Base-by-base conservation (phyloP, 2,888 invertebrate genomes). In the Uloborus plumipes region DNA sequence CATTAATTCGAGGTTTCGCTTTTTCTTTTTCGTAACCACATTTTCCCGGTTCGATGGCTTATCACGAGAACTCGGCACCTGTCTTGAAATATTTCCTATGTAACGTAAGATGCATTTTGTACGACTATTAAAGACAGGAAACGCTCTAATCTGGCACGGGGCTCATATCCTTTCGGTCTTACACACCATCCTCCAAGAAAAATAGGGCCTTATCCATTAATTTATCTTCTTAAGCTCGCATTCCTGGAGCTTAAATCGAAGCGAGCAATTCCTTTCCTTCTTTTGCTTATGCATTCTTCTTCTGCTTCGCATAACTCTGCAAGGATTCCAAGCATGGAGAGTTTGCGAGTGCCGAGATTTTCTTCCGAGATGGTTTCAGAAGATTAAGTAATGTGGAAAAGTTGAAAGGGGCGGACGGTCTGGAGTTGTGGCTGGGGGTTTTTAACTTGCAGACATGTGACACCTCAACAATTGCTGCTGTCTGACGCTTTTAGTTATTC, bases 181-280 rank as follows among this genome's bases (percentile, higher is more conserved):
- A 39, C 9, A 39, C 39, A 39, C 39, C 39, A 39, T 39, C 15
- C 73, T 39, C 31, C 20, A 22, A 47, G 55, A 47, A 22, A 65
- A 74, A 62, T 51, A 59, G 49, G 69, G 49, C 53, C 77, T 79
- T 79, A 79, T 79, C 78, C 78, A 66, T 79, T 79, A 65, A 79
- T 79, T 79, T 79, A 79, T 79, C 78, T 79, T 51, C 78, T 79
- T 72, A 79, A 66, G 71, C 71, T 59, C 59, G 61, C 65, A 79
- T 79, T 79, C 78, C 78, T 51, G 15, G 62, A 64, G 65, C 58
- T 79, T 59, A 66, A 72, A 79, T 79, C 78, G 64, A 20, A 20
- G 53, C 31, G 26, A 66, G 47, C 53, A 55, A 59, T 65, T 66
- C 22, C 47, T 18, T 11, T 49, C 74, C 65, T 74, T 74, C 74